Evolutionary conservation across 2,888 invertebrate species (phyloP), one percentile per base, ranked within the genome.

Genomic region (Isoperla grammatica): DNA sequence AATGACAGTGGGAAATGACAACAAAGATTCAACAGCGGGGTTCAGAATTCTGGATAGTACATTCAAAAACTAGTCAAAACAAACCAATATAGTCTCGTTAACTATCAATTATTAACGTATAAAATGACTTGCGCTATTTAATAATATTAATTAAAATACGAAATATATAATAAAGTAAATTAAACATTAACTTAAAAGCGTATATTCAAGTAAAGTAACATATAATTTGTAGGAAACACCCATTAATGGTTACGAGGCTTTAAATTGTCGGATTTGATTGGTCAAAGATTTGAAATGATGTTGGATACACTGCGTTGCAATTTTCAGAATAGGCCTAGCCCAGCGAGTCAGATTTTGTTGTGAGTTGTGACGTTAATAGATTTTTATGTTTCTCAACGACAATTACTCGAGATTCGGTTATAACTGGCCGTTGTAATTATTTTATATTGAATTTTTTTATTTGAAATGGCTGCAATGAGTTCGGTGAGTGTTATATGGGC

Each of bases 201-300:
- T n/a, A 22, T 54, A 48, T 48, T 48, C 48, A 29, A 29, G 8
- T 29, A 29, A 29, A 29, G 4, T 29, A 29, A 8, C 29, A 29
- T 29, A 6, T 29, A 8, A 29, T 8, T 29, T 29, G 29, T 29
- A n/a, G 29, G 8, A 29, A 29, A 29, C 8, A 8, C 29, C 8
- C 4, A 6, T 4, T 8, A 29, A 29, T 63, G 63, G 61, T 60
- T 57, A 60, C 60, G 65, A 67, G 65, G 61, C 63, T 67, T 65
- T 46, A 56, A 64, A 64, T 57, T 59, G 59, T 20, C 42, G 19
- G 35, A 57, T 68, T 29, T 69, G 67, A 70, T 70, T 70, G 71
- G 70, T 65, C 53, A 62, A 60, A 65, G 43, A 60, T 62, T 62
- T 62, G 62, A 62, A 62, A 61, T 59, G 50, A 15, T 49, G 29